Conservation (phyloP, 2,113 vertebrate genomes). For the Sinocyclocheilus maitianheensis region DNA sequence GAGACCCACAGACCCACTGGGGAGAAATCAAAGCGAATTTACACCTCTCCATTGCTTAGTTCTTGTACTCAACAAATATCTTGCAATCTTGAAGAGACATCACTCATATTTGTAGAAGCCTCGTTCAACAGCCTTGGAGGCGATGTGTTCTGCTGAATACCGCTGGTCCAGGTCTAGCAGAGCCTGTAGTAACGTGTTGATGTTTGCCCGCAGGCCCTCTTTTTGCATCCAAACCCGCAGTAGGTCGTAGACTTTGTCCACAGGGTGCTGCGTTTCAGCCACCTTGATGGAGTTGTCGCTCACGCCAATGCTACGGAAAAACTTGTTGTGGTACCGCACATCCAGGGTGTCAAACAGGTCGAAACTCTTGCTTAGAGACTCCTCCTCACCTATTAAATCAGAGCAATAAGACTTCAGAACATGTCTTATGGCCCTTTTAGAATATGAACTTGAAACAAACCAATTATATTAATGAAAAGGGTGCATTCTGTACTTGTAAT, state of each 20-base stretch:
- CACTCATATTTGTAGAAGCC: constrained; percentile 74
- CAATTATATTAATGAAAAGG: not conserved
- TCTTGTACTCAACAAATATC: not conserved
- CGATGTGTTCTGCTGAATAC: constrained; percentile 75
- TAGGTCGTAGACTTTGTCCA: constrained; percentile 78
- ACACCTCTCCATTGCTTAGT: constrained; percentile 11
- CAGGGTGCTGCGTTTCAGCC: constrained; percentile 64
- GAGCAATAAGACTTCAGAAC: not conserved
- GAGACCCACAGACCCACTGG: not conserved
- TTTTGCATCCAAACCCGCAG: constrained; percentile 79
- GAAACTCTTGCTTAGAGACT: constrained; percentile 76
- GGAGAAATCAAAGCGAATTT: not conserved
- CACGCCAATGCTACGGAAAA: constrained; percentile 76
- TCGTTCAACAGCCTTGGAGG: constrained; percentile 66
- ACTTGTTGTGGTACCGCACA: constrained; percentile 77
- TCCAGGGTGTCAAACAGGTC: constrained; percentile 77
- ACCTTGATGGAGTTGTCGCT: constrained; percentile 77
- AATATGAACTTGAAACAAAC: not conserved
- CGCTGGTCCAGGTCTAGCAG: constrained; percentile 76
- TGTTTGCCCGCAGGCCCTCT: constrained; percentile 77
- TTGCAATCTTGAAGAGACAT: not conserved
- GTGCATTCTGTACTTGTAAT: not conserved
- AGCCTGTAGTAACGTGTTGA: constrained; percentile 74
- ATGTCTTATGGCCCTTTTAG: not conserved
- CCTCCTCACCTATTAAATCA: constrained; percentile 69